Base-by-base conservation (phyloP, 92 coral and sea anemone species). In the Ricordea florida region DNA sequence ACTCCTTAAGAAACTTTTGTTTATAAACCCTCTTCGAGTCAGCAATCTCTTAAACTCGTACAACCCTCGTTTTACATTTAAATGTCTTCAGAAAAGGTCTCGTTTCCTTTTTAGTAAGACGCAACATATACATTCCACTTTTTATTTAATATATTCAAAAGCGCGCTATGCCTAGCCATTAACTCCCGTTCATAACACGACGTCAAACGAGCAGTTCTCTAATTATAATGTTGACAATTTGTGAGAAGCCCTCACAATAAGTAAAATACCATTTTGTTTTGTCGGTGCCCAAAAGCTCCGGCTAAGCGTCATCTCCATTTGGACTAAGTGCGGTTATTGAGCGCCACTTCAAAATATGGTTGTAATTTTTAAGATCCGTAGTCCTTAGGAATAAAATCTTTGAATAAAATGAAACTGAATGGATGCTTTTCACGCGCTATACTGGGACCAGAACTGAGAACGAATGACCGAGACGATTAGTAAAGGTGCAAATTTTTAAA, bases 181-280 rank as follows among this genome's bases (percentile, higher is more conserved):
- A 82, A 76, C 50, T 25, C 17, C 31, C 42, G 62, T 72, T 82
- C 41, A 74, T 37, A 72, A 82, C 15, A 45, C 82, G 57, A 57
- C 82, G 57, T 57, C 63, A 74, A 74, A 72, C 78, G 77, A 48
- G 69, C 79, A 74, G 44, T 65, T 64, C 37, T 37, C 40, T 66
- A 74, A 82, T 66, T 57, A 74, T 35, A 80, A 42, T 56, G 63
- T 74, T 74, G 73, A 66, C 69, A 57, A 57, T 74, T 45, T 62
- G 34, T 37, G 29, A 70, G 56, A 25, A 42, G 40, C 42, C 55
- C 43, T 34, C 53, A 26, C 42, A 53, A 53, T 70, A 40, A 16
- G 77, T 53, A 27, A 53, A 57, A 70, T 37, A 52, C 77, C 65
- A 70, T 16, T 70, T 70, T 42, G 52, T n/a, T n/a, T n/a, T n/a